phyloP scores from a whole-genome alignment of 1,140 invertebrate species.

The Scaptomyza hsui region DNA sequence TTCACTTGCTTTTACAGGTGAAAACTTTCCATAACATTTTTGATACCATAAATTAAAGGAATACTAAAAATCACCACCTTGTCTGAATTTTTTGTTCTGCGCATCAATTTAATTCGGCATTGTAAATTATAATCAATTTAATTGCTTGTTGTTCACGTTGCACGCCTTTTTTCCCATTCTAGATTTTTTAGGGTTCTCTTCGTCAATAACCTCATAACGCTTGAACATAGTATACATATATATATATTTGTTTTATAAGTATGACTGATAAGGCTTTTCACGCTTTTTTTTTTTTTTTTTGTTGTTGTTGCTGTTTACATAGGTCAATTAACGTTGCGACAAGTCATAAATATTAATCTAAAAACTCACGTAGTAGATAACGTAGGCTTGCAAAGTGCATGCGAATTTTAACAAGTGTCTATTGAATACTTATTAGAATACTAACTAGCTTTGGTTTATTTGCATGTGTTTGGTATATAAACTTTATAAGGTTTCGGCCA shows the following conservation, averaged over 20 bases:
- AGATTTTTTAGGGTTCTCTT: background rate
- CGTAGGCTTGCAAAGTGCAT: background rate
- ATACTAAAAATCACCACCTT: background rate
- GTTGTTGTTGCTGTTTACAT: conserved; percentile 25
- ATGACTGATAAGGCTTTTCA: conserved; percentile 40
- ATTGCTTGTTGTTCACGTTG: background rate
- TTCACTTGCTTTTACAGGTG: background rate
- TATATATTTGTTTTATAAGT: conserved; percentile 9
- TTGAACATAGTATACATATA: no score
- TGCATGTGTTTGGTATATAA: no score
- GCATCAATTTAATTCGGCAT: conserved; percentile 3
- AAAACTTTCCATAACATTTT: background rate
- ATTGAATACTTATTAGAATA: background rate
- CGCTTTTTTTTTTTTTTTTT: background rate
- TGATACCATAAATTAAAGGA: background rate
- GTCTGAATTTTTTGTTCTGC: conserved; percentile 11
- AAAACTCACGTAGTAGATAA: conserved; percentile 1
- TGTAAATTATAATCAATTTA: conserved; percentile 42
- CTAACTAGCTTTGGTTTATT: background rate
- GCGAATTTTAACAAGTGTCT: background rate
- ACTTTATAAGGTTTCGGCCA: background rate
- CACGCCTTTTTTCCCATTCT: conserved; percentile 2
- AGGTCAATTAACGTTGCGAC: conserved; percentile 30
- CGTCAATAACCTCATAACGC: conserved; percentile 19
- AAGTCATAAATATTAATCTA: conserved; percentile 6